phyloP scores from a whole-genome alignment of 1,140 invertebrate genomes.

The Apis mellifera region Amel_HAv3.1 CM009931.2:5646001-5646500 shows the following conservation, averaged over 20 bases:
- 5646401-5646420: slow-evolving; percentile 53
- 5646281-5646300: slow-evolving; percentile 2
- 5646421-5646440: slow-evolving; percentile 62
- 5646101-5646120: slow-evolving; percentile 55
- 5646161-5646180: not conserved
- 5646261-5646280: slow-evolving; percentile 23
- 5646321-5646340: slow-evolving; percentile 23
- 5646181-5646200: slow-evolving; percentile 8
- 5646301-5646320: slow-evolving; percentile 26
- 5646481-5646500: not conserved
- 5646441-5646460: slow-evolving; percentile 36
- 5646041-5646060: slow-evolving; percentile 50
- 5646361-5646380: not conserved
- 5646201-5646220: slow-evolving; percentile 28
- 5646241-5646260: slow-evolving; percentile 33
- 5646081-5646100: slow-evolving; percentile 66
- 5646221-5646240: slow-evolving; percentile 29
- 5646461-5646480: slow-evolving; percentile 4
- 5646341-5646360: slow-evolving; percentile 29
- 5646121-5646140: not conserved
- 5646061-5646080: slow-evolving; percentile 52
- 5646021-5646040: slow-evolving; percentile 48
- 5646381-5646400: slow-evolving; percentile 29
- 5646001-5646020: slow-evolving; percentile 3
- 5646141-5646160: slow-evolving; percentile 22